Evolutionary conservation across 2,113 vertebrate species (phyloP).

Genomic region (Smithornis capensis): DNA sequence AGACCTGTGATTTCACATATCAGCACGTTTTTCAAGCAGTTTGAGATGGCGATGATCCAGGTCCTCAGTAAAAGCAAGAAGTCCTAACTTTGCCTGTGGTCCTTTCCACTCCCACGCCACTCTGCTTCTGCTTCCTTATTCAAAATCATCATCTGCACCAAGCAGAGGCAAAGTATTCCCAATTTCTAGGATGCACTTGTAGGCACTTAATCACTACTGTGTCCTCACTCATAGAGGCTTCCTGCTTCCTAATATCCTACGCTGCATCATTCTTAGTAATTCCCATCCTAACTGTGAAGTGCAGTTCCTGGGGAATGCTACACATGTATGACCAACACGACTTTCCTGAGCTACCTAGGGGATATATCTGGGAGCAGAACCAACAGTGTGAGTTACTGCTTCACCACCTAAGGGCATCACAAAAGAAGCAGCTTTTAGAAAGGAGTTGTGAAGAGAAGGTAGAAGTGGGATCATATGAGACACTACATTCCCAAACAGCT

Average conservation of each 20-base stretch:
- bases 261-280: background rate
- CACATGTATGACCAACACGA: background rate
- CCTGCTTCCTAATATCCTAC: background rate
- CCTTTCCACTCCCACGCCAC: background rate
- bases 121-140: background rate
- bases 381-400: background rate
- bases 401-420: background rate
- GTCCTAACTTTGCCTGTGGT: background rate
- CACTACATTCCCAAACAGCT: background rate
- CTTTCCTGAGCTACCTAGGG: background rate
- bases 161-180: background rate
- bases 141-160: background rate
- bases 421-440: background rate
- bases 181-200: background rate
- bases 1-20: slow-evolving; percentile 50
- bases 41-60: background rate
- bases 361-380: background rate
- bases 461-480: background rate
- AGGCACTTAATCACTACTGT: background rate
- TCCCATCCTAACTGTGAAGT: background rate
- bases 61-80: background rate
- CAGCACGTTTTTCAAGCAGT: slow-evolving; percentile 29
- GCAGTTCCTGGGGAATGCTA: background rate
- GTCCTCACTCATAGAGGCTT: background rate
- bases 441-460: background rate